A percentile compares a stretch with the other conserved stretches of the same genome.
Conservation (phyloP, 1,140 invertebrate species). For the Maconellicoccus hirsutus region DNA sequence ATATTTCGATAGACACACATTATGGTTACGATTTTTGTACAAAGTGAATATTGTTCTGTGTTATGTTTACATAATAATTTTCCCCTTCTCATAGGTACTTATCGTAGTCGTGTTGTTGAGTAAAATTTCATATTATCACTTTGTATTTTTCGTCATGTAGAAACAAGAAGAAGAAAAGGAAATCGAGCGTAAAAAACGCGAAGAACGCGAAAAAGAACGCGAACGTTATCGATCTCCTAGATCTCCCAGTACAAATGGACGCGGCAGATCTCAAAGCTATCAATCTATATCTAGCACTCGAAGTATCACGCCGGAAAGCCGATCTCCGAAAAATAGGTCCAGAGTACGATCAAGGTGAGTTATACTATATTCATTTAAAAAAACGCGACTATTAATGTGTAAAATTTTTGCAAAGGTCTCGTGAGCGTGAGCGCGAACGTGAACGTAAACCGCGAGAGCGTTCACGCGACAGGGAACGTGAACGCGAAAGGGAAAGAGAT, state of each 20-base stretch:
- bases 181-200: slow-evolving; percentile 33
- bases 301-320: slow-evolving; percentile 26
- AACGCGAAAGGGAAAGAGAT: slow-evolving; percentile 28
- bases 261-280: slow-evolving; percentile 24
- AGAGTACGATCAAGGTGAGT: slow-evolving; percentile 26
- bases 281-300: slow-evolving; percentile 19
- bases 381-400: slow-evolving; percentile 33
- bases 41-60: not conserved
- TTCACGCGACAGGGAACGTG: slow-evolving; percentile 33
- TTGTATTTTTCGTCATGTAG: not conserved
- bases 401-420: slow-evolving; percentile 30
- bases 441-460: slow-evolving; percentile 32
- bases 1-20: slow-evolving; percentile 4
- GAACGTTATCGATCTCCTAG: slow-evolving; percentile 34
- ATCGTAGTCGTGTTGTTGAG: not conserved
- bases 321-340: slow-evolving; percentile 24
- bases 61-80: too few relatives aligned
- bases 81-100: not conserved
- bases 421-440: slow-evolving; percentile 29
- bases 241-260: slow-evolving; percentile 45
- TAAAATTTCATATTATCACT: not conserved
- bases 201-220: slow-evolving; percentile 32
- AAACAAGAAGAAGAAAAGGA: slow-evolving; percentile 31
- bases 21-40: not conserved
- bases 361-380: slow-evolving; percentile 6